phyloP scores from a whole-genome alignment of 2,113 vertebrate genomes.

The Melanerpes aurifrons region DNA sequence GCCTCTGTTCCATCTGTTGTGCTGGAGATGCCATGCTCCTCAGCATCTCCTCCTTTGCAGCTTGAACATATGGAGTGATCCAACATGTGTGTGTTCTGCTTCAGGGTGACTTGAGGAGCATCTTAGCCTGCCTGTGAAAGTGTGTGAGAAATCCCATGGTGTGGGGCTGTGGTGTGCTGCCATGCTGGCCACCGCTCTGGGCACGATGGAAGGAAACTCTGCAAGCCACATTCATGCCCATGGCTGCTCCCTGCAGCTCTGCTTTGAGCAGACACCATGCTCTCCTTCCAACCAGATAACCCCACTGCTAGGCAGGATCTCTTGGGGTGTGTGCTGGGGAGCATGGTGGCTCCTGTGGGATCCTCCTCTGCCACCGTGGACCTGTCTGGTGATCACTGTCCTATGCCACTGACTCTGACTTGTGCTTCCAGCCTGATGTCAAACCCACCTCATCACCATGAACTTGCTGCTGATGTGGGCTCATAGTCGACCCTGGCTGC shows the following conservation, averaged over 20 bases:
- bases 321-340: neutral
- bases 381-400: neutral
- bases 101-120: neutral
- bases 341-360: no score
- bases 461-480: neutral
- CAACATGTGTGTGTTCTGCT: neutral
- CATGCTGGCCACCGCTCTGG: neutral
- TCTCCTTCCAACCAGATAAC: neutral
- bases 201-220: neutral
- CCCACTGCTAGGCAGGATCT: rapidly evolving
- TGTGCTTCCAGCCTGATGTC: neutral
- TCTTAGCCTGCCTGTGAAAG: neutral
- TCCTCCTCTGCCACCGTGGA: no score
- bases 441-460: rapidly evolving
- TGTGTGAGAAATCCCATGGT: neutral
- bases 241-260: neutral
- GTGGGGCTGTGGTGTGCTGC: neutral
- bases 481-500: neutral
- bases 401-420: no score
- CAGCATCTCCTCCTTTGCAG: neutral
- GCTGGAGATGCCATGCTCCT: neutral
- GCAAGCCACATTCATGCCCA: rapidly evolving
- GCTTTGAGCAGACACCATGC: neutral
- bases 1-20: neutral
- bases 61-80: neutral